phyloP scores from a whole-genome alignment of 2,797 vertebrate genomes.

The Triplophysa yarkandensis region DNA sequence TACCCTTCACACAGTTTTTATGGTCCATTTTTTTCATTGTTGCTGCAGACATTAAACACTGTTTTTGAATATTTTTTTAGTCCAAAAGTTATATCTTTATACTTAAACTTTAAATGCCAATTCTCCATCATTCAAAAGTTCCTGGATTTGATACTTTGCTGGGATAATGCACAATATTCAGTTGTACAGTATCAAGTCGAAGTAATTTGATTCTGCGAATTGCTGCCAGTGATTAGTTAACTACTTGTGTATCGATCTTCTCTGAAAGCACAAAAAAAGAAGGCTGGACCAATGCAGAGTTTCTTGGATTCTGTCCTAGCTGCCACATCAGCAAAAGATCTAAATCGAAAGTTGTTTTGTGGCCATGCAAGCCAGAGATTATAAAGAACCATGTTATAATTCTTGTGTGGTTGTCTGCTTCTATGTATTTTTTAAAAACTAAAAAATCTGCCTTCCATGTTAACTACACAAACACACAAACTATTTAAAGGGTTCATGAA shows the following conservation, averaged over 20 bases:
- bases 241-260: not conserved
- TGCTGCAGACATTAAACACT: not conserved
- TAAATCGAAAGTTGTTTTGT: conserved; percentile 45
- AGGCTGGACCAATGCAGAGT: conserved; percentile 15
- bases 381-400: conserved; percentile 12
- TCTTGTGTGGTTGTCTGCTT: conserved; percentile 42
- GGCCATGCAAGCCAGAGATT: conserved; percentile 24
- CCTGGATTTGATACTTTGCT: not conserved
- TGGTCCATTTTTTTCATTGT: not conserved
- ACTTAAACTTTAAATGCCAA: not conserved
- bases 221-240: not conserved
- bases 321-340: conserved; percentile 50
- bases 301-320: conserved; percentile 39
- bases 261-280: not conserved
- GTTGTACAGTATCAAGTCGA: too few relatives aligned
- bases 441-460: conserved; percentile 17
- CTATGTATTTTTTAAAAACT: conserved; percentile 39
- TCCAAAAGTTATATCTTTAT: not conserved
- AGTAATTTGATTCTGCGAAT: not conserved
- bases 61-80: conserved; percentile 7
- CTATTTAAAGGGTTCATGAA: too few relatives aligned
- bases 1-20: not conserved
- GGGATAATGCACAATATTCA: not conserved
- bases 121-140: not conserved
- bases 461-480: conserved; percentile 4